Percentiles rank a stretch among this genome's conserved stretches.
These are phyloP conservation scores for Tinamus major DNA, from an alignment of 2,797 vertebrate genomes.

Conservation along the genomic window DNA sequence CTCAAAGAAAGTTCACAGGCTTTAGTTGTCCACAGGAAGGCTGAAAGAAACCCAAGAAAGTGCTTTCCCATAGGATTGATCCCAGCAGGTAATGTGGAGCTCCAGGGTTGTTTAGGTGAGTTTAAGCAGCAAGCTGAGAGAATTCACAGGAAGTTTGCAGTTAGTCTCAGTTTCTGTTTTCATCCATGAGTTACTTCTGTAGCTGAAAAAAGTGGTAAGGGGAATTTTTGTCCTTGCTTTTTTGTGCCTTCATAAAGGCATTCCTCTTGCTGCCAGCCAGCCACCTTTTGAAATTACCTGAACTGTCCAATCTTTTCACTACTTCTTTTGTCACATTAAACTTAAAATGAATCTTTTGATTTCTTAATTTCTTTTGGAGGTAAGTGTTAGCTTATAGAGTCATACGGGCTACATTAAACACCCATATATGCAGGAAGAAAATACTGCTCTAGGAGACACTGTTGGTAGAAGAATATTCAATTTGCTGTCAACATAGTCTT, in stretches of 20 bases:
- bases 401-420: neutral
- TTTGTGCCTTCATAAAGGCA: neutral
- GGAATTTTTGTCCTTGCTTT: neutral
- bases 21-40: neutral
- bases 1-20: neutral
- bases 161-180: neutral
- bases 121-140: neutral
- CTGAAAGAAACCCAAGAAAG: neutral
- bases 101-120: neutral
- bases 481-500: neutral
- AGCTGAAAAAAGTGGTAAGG: neutral
- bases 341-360: neutral
- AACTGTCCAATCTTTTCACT: neutral
- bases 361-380: neutral
- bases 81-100: neutral
- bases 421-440: neutral
- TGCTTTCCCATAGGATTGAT: neutral
- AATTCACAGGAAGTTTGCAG: neutral
- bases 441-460: neutral
- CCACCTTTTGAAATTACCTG: neutral
- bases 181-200: neutral
- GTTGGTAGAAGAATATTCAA: neutral
- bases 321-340: neutral
- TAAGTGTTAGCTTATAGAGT: neutral
- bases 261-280: neutral